These are phyloP conservation scores for Nemoura dubitans DNA, from an alignment of 2,888 invertebrate genomes.

Conservation along the genomic window DNA sequence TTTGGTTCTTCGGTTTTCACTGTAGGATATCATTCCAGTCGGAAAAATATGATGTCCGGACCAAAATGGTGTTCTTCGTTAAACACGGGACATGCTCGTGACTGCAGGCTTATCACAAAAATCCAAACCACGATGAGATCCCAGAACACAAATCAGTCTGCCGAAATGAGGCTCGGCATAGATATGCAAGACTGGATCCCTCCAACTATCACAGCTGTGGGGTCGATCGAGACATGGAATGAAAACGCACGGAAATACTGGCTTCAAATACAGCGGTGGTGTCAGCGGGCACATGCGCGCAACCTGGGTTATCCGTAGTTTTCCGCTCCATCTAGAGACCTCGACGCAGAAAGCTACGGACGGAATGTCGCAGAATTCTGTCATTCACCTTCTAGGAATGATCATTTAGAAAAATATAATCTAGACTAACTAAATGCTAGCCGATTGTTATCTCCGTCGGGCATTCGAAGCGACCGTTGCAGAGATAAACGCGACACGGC, in stretches of 20 bases:
- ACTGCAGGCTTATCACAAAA: neutral
- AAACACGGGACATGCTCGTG: neutral
- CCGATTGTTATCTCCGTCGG: neutral
- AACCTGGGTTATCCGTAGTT: too few species aligned
- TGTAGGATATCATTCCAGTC: neutral
- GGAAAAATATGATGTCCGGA: neutral
- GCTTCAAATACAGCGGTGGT: neutral
- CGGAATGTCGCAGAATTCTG: neutral
- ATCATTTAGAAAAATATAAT: slow-evolving; percentile 5
- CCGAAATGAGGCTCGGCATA: neutral
- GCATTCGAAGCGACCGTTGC: too few species aligned
- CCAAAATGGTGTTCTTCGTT: neutral
- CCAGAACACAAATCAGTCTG: neutral
- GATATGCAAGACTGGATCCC: neutral
- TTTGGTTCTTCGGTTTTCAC: neutral
- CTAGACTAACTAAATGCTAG: neutral
- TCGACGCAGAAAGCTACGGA: neutral
- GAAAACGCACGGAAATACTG: neutral
- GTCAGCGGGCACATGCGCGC: neutral
- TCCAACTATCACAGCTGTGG: neutral
- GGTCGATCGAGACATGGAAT: neutral
- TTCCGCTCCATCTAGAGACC: neutral
- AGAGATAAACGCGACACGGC: neutral
- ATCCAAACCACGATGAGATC: neutral
- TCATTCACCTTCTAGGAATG: neutral